Percentiles rank a stretch among this genome's conserved stretches.
These are phyloP conservation scores for Spea bombifrons DNA, from an alignment of 2,113 vertebrate genomes.

Conservation along the genomic window DNA sequence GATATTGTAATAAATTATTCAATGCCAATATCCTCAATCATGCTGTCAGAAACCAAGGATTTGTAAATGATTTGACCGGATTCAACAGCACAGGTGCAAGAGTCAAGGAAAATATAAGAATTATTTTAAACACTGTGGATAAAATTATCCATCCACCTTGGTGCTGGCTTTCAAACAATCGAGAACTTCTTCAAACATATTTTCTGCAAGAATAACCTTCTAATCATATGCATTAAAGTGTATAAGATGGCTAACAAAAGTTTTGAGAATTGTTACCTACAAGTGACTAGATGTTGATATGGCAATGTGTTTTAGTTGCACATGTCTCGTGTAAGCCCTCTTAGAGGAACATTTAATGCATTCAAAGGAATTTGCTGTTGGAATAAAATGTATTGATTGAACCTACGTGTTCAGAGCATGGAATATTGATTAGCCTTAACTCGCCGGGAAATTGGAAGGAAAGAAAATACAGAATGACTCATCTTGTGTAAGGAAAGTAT, in stretches of 20 bases:
- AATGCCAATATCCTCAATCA: too few relatives aligned
- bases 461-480: slow-evolving; percentile 50
- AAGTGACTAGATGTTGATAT: not conserved
- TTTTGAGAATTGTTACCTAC: not conserved
- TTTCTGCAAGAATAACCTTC: too few relatives aligned
- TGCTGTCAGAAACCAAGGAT: too few relatives aligned
- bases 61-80: too few relatives aligned
- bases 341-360: not conserved
- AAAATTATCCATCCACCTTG: too few relatives aligned
- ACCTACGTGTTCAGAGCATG: slow-evolving; percentile 42
- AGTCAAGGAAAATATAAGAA: too few relatives aligned
- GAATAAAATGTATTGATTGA: not conserved
- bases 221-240: not conserved
- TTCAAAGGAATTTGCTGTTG: not conserved
- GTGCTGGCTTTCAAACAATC: too few relatives aligned
- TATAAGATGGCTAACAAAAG: not conserved
- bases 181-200: too few relatives aligned
- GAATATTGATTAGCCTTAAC: slow-evolving; percentile 55
- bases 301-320: not conserved
- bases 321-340: not conserved
- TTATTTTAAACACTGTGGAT: too few relatives aligned
- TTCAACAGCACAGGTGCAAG: too few relatives aligned
- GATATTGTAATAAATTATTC: too few relatives aligned
- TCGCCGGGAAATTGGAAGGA: slow-evolving; percentile 60
- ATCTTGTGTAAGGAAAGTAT: slow-evolving; percentile 55